Conservation (phyloP, 2,113 vertebrate species). For the Calonectris borealis region DNA sequence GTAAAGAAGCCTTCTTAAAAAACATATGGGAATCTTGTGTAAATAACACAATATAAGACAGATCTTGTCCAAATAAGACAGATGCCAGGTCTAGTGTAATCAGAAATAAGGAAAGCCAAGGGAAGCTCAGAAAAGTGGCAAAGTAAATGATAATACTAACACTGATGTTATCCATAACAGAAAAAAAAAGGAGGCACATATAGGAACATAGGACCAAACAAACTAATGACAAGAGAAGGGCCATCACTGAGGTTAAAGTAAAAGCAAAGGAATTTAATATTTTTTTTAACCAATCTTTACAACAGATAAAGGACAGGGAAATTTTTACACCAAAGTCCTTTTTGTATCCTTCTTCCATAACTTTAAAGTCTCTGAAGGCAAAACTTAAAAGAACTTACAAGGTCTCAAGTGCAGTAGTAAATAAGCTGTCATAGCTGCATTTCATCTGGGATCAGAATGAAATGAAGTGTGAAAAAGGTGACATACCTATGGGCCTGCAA, state of each 20-base stretch:
- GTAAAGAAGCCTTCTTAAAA: slow-evolving; percentile 14
- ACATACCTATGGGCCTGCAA: neutral
- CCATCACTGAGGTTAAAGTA: neutral
- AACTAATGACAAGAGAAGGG: neutral
- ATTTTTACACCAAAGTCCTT: neutral
- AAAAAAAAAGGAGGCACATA: neutral
- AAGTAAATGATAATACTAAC: neutral
- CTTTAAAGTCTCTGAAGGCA: neutral
- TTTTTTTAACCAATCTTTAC: neutral
- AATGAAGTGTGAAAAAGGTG: neutral
- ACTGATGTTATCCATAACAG: neutral
- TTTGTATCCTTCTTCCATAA: neutral
- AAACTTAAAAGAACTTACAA: neutral
- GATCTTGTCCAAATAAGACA: slow-evolving; percentile 55
- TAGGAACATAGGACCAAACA: neutral
- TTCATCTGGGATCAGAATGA: neutral
- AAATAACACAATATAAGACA: slow-evolving; percentile 19
- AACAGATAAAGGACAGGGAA: neutral
- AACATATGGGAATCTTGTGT: neutral
- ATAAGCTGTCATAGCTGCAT: neutral
- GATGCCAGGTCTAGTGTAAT: neutral
- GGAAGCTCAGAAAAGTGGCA: neutral
- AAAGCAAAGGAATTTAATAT: neutral
- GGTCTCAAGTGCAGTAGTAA: neutral
- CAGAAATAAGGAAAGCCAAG: neutral